Conservation (phyloP, 53 echinoderm and acorn worm genomes). For the Glandiceps talaboti region DNA sequence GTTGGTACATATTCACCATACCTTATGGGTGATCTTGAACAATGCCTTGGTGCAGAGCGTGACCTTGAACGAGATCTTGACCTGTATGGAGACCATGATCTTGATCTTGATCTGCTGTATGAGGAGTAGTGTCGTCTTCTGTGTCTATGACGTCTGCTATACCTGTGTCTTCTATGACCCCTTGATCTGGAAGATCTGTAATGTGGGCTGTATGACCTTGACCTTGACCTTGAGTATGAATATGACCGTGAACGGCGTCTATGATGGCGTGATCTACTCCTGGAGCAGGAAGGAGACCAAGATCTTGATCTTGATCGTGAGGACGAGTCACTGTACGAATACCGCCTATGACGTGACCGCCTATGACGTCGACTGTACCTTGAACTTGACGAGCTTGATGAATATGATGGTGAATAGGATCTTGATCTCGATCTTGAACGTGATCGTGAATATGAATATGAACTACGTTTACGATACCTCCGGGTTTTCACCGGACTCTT, state of each 20-base stretch:
- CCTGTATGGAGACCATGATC: slow-evolving; percentile 7
- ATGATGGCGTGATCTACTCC: background rate
- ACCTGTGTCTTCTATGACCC: background rate
- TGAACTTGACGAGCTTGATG: background rate
- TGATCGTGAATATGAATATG: background rate
- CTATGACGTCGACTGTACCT: background rate
- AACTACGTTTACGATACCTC: background rate
- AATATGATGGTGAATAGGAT: too few relatives aligned
- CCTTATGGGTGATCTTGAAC: background rate
- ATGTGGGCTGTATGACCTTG: slow-evolving; percentile 23
- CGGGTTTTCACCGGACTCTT: background rate
- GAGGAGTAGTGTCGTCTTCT: slow-evolving; percentile 1
- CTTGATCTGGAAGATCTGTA: slow-evolving; percentile 12
- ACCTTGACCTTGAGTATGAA: slow-evolving; percentile 35
- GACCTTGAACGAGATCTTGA: slow-evolving; percentile 29
- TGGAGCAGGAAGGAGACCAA: slow-evolving; percentile 25
- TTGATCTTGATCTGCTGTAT: background rate
- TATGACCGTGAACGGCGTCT: background rate
- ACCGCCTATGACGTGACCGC: background rate
- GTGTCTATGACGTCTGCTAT: background rate
- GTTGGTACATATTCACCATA: too few relatives aligned
- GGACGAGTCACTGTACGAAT: slow-evolving; percentile 4
- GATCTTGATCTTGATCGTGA: slow-evolving; percentile 33
- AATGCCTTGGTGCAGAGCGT: background rate
- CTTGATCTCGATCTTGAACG: slow-evolving; percentile 20